Evolutionary conservation across 2,888 invertebrate species (phyloP), one percentile per base, ranked within the genome.

Genomic region (Platypus cylindrus): DNA sequence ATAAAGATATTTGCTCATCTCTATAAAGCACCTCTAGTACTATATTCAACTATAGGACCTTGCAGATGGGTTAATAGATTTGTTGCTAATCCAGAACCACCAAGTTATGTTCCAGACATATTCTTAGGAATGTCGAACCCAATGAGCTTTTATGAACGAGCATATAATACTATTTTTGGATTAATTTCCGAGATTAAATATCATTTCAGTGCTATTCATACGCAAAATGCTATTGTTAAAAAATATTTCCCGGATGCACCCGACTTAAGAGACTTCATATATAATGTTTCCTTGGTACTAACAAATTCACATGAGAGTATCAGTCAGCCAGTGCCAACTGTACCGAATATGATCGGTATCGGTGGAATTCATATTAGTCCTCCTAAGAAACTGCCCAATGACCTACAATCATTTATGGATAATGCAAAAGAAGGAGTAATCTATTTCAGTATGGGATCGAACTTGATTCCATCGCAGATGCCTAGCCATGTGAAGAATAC

Each of bases 391-490:
- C 32, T 59, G 14, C 55, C 58, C 1, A 38, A 46, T 38, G 67
- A 72, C 47, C 49, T 73, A 1, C 60, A 70, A 54, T 54, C 60
- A 9, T 57, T 67, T 34, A 48, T 74, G 36, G 71, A 74, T 44
- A 55, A 58, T 11, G 62, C 72, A 0, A 60, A 55, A 34, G 45
- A 70, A 29, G 74, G 73, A 1, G 70, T 67, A 0, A 58, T 74
- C 2, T 68, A 70, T 36, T 66, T 74, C 43, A 71, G 68, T 45
- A 66, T 76, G 50, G 77, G 76, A 2, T 71, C 75, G 1, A 68
- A 70, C 44, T 60, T 73, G 0, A 62, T 65, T 37, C 70, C 70
- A 39, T 58, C 65, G 5, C 63, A 72, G 41, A 53, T 79, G 35
- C 66, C 70, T 0, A 45, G 52, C 0, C 64, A 68, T 1, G 70